Evolutionary conservation across 2,113 vertebrate genomes (phyloP).

Genomic region (Sturnus vulgaris): DNA sequence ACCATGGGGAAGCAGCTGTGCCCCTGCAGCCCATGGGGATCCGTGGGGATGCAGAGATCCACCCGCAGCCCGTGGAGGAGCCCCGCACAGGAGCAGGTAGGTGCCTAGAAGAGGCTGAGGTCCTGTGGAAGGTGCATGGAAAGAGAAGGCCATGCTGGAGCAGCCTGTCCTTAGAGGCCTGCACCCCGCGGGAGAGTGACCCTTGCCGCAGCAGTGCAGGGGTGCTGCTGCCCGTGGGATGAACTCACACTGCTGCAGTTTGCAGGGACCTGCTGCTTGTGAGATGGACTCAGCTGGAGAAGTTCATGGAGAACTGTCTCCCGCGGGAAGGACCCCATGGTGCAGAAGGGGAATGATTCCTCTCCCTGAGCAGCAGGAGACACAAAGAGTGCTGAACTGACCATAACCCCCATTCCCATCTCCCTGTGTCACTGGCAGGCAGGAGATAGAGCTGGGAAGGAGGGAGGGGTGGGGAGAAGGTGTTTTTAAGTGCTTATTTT

Average conservation of each 20-base stretch:
- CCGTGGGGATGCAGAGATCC: neutral
- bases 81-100: fast-evolving
- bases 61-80: fast-evolving
- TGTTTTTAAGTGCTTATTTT: neutral
- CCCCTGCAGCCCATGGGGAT: neutral
- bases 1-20: neutral
- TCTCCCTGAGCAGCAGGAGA: neutral
- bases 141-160: neutral
- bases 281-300: neutral
- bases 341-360: neutral
- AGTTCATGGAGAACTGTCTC: no score
- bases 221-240: neutral
- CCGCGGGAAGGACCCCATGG: fast-evolving
- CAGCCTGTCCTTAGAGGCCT: neutral
- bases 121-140: neutral
- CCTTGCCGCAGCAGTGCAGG: fast-evolving
- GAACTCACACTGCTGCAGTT: fast-evolving
- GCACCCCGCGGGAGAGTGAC: no score
- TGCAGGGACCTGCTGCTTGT: fast-evolving
- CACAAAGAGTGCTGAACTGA: no score
- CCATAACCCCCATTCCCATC: neutral
- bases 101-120: neutral
- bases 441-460: neutral
- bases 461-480: neutral
- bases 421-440: neutral